Conservation (phyloP, 2,888 invertebrate species). For the Caenorhabditis sp. region DNA sequence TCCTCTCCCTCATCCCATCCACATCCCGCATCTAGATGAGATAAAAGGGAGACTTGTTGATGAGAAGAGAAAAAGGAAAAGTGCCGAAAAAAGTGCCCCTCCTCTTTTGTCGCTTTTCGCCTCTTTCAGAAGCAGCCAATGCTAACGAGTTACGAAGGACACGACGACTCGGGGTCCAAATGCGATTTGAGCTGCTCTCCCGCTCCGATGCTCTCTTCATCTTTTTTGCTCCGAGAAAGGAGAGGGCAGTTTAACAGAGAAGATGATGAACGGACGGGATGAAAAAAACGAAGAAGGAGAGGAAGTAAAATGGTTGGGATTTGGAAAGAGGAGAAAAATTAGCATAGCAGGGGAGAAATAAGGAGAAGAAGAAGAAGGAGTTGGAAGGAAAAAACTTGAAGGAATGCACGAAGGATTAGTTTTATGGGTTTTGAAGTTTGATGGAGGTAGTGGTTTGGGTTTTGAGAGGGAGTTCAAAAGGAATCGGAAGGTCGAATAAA, state of each 20-base stretch:
- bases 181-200: slow-evolving; percentile 53
- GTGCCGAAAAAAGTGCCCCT: slow-evolving; percentile 55
- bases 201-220: slow-evolving; percentile 62
- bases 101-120: slow-evolving; percentile 24
- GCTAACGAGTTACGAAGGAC: slow-evolving; percentile 55
- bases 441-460: not conserved
- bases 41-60: slow-evolving; percentile 37
- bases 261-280: slow-evolving; percentile 26
- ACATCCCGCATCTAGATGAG: not conserved
- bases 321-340: not conserved
- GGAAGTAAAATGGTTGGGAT: slow-evolving; percentile 26
- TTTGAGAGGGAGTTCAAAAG: too few species aligned
- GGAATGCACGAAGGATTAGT: slow-evolving; percentile 49
- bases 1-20: not conserved
- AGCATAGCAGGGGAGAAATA: slow-evolving; percentile 13
- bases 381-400: too few species aligned
- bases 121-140: slow-evolving; percentile 18
- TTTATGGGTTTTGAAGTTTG: slow-evolving; percentile 46
- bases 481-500: too few species aligned
- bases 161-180: slow-evolving; percentile 44
- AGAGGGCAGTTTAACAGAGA: slow-evolving; percentile 22
- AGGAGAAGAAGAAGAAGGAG: too few species aligned
- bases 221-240: slow-evolving; percentile 14
- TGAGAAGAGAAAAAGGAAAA: slow-evolving; percentile 35
- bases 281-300: slow-evolving; percentile 3